Evolutionary conservation across 2,113 vertebrate species (phyloP).

Genomic region (Tapirus terrestris): DNA sequence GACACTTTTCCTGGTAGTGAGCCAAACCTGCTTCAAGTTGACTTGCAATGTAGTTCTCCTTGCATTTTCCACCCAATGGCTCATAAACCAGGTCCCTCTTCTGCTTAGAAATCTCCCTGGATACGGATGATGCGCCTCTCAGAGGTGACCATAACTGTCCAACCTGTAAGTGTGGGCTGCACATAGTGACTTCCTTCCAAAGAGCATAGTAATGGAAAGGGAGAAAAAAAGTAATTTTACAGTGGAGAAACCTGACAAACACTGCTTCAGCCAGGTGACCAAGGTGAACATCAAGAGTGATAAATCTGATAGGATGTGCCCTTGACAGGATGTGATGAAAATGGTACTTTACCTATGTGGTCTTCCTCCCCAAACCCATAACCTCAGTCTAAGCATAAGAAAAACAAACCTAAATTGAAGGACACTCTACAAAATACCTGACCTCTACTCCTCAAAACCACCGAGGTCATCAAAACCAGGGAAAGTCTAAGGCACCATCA

Average conservation of each 20-base stretch:
- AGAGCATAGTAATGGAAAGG: background rate
- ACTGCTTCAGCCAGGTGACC: background rate
- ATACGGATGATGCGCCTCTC: background rate
- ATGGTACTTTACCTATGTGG: background rate
- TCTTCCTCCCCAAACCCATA: background rate
- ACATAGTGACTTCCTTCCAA: background rate
- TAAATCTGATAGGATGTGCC: background rate
- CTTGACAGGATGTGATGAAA: background rate
- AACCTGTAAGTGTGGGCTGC: background rate
- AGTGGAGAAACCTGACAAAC: background rate
- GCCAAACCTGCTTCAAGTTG: background rate
- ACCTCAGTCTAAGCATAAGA: background rate
- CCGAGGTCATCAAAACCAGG: background rate
- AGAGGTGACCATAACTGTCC: no score
- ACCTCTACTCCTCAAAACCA: background rate
- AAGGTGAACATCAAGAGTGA: background rate
- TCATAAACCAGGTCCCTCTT: background rate
- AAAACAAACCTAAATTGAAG: background rate
- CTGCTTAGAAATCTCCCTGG: background rate
- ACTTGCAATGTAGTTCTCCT: background rate
- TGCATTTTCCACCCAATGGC: background rate
- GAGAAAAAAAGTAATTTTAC: background rate
- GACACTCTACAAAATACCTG: background rate
- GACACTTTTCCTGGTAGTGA: background rate
- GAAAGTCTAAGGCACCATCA: background rate